Percentiles rank a stretch among this genome's conserved stretches.
phyloP scores from a whole-genome alignment of 2,888 invertebrate species.

The Dexiosoma caninum region DNA sequence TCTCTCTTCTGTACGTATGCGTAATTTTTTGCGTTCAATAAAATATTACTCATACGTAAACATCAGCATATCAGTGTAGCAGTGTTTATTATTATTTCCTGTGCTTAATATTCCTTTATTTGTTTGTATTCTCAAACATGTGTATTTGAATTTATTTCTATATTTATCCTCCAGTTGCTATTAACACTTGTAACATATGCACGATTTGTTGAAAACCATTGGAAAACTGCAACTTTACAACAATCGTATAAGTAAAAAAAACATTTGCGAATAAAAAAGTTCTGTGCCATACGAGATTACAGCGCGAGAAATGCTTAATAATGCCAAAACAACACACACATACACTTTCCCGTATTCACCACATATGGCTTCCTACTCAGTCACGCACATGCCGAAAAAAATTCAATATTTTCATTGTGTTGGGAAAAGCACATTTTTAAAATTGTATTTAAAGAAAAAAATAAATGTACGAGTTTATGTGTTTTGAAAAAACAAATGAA shows the following conservation, averaged over 20 bases:
- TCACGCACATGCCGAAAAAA: neutral
- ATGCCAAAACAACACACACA: conserved; percentile 18
- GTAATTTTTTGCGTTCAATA: neutral
- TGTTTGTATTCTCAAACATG: neutral
- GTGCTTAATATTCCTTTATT: neutral
- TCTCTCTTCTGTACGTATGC: no score
- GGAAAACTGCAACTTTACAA: neutral
- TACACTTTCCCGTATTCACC: no score
- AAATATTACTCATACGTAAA: neutral
- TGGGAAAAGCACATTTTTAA: conserved; percentile 19
- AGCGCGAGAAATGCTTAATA: conserved; percentile 10
- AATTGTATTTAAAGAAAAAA: neutral
- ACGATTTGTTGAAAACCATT: conserved; percentile 36
- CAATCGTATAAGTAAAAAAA: neutral
- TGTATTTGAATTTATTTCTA: conserved; percentile 7
- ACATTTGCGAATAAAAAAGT: neutral
- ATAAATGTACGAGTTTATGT: neutral
- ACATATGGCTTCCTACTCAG: neutral
- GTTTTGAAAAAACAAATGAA: neutral
- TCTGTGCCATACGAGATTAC: neutral
- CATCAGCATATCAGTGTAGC: neutral
- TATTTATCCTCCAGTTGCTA: conserved; percentile 46
- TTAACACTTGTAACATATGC: conserved; percentile 57
- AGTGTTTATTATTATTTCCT: neutral
- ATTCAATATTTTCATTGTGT: conserved; percentile 27